Evolutionary conservation across 2,797 vertebrate species (phyloP).

Genomic region (Vultur gryphus): DNA sequence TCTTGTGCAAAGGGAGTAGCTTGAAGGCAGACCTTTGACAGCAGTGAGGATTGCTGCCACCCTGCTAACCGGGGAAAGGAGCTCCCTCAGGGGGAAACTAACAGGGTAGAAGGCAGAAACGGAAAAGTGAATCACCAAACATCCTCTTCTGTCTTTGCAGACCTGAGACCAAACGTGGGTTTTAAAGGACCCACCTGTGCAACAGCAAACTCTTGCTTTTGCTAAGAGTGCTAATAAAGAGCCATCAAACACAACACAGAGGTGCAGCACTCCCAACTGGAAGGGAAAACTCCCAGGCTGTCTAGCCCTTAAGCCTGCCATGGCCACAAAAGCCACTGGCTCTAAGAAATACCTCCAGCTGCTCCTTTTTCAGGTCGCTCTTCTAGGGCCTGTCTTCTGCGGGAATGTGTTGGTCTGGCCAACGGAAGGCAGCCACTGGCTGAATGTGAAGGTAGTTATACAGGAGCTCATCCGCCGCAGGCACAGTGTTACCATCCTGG

Average conservation of each 20-base stretch:
- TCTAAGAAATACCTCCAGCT: slow-evolving; percentile 53
- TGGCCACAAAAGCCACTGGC: not conserved
- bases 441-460: slow-evolving; percentile 81
- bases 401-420: slow-evolving; percentile 85
- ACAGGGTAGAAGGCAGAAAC: not conserved
- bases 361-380: slow-evolving; percentile 43
- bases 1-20: not conserved
- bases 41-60: not conserved
- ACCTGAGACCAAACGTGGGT: not conserved
- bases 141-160: slow-evolving; percentile 11
- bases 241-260: not conserved
- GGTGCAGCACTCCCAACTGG: not conserved
- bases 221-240: not conserved
- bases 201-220: not conserved
- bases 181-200: not conserved
- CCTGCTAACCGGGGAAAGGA: not conserved
- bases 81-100: not conserved
- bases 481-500: slow-evolving; percentile 77
- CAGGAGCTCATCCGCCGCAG: slow-evolving; percentile 73
- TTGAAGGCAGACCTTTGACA: not conserved
- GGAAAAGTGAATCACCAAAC: not conserved
- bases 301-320: not conserved
- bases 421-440: slow-evolving; percentile 85
- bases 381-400: slow-evolving; percentile 55
- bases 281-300: not conserved